A percentile compares a stretch with the other conserved stretches of the same genome.
These are phyloP conservation scores for Ptyas mucosa DNA, from an alignment of 2,113 vertebrate genomes.

Conservation along the genomic window DNA sequence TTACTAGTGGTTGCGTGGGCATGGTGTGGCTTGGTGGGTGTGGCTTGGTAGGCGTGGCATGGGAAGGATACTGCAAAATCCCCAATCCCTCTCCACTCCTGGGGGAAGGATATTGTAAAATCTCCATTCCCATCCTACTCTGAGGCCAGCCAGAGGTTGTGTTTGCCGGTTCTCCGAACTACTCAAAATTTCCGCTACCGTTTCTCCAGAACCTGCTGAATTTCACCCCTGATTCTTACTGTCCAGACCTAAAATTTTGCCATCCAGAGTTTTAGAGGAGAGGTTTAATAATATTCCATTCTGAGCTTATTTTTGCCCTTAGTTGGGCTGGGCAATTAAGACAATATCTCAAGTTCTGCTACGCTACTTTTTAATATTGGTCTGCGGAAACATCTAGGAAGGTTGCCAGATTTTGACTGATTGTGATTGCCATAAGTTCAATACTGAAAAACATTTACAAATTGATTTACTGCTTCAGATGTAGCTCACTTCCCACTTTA, in stretches of 20 bases:
- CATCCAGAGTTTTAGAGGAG: background rate
- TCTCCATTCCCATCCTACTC: too few species aligned
- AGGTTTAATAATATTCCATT: background rate
- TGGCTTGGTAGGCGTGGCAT: too few species aligned
- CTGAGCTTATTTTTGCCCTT: background rate
- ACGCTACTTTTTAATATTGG: background rate
- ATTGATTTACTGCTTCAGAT: background rate
- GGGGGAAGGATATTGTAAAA: too few species aligned
- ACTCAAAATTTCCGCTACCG: too few species aligned
- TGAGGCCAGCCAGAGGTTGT: too few species aligned
- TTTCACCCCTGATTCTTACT: background rate
- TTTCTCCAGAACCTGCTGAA: too few species aligned
- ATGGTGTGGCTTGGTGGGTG: too few species aligned
- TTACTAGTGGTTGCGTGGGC: too few species aligned
- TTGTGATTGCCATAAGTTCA: background rate
- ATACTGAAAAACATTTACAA: background rate
- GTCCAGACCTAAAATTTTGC: background rate
- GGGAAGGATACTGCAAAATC: too few species aligned
- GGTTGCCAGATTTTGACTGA: background rate
- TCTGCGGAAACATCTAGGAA: background rate
- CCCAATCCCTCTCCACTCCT: too few species aligned
- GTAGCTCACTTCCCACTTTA: background rate
- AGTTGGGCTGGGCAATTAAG: background rate
- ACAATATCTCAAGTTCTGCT: background rate
- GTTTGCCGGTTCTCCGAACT: too few species aligned